Evolutionary conservation across 2,888 invertebrate species (phyloP).

Genomic region (Gibbula magus): DNA sequence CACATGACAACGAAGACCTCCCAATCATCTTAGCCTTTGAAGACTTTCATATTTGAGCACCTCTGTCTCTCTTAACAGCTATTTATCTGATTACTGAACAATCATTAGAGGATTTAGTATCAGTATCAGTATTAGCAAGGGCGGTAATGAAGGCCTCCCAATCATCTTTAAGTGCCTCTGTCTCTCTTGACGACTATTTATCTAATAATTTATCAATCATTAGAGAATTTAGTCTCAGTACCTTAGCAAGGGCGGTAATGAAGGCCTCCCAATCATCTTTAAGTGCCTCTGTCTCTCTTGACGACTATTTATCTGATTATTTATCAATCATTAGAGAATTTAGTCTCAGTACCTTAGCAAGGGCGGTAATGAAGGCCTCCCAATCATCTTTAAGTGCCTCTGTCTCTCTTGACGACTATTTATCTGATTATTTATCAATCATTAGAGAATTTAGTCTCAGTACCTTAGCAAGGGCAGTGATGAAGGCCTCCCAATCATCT

Average conservation of each 20-base stretch:
- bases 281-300: conserved; percentile 68
- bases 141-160: conserved; percentile 70
- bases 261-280: conserved; percentile 70
- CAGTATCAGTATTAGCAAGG: conserved; percentile 67
- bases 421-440: no score
- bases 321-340: no score
- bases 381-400: conserved; percentile 68
- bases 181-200: no score
- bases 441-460: no score
- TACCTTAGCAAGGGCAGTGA: conserved; percentile 67
- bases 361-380: conserved; percentile 67
- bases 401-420: conserved; percentile 65
- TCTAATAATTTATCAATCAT: no score
- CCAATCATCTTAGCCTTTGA: conserved; percentile 70
- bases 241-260: conserved; percentile 66
- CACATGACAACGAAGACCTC: conserved; percentile 67
- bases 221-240: no score
- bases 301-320: no score
- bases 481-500: conserved; percentile 70
- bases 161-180: conserved; percentile 65
- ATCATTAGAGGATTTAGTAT: no score
- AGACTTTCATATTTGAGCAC: conserved; percentile 70
- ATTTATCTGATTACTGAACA: no score
- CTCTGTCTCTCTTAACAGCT: conserved; percentile 69
- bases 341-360: conserved; percentile 59